Conservation (phyloP, 2,797 vertebrate genomes). For the Brachyrhaphis roseni region DNA sequence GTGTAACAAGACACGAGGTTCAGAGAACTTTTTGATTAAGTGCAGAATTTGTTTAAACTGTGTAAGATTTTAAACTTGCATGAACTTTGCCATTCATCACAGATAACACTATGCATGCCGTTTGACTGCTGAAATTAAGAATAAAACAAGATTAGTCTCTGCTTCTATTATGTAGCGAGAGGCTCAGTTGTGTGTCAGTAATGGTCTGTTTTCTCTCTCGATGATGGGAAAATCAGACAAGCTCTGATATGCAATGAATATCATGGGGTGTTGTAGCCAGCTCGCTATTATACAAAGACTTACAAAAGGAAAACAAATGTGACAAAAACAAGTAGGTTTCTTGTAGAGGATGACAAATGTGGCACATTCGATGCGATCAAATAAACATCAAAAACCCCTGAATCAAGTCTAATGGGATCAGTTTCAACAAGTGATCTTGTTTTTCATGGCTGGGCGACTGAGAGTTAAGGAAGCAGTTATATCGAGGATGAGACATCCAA, state of each 20-base stretch:
- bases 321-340: conserved; percentile 2
- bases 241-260: conserved; percentile 26
- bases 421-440: conserved; percentile 15
- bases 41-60: conserved; percentile 21
- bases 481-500: conserved; percentile 50
- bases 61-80: conserved; percentile 32
- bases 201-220: conserved; percentile 7
- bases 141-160: background rate
- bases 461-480: conserved; percentile 56
- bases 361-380: background rate
- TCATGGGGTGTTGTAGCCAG: background rate
- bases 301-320: conserved; percentile 8
- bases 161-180: background rate
- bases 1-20: conserved; percentile 3
- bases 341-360: background rate
- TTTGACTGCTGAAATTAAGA: background rate
- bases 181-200: background rate
- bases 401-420: conserved; percentile 23
- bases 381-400: conserved; percentile 18
- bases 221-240: conserved; percentile 25
- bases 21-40: conserved; percentile 24
- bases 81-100: conserved; percentile 49
- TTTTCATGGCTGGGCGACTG: conserved; percentile 24
- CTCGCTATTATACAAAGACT: background rate
- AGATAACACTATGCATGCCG: conserved; percentile 4